Evolutionary conservation across 1,140 invertebrate genomes (phyloP).

Genomic region (Muscidifurax raptorellus): DNA sequence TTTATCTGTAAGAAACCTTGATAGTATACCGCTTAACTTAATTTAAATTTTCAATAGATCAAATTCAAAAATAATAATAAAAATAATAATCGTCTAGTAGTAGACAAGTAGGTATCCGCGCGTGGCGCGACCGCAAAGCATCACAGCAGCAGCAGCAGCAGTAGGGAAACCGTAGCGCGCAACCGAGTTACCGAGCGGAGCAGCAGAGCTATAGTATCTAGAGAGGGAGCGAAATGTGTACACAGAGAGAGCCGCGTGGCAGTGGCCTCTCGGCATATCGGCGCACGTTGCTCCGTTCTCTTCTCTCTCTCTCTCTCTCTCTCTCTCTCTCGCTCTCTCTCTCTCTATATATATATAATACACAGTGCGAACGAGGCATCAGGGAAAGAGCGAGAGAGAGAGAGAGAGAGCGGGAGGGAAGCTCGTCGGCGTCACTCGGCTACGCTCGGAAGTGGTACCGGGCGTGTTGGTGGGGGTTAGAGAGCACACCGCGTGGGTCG

Average conservation of each 20-base stretch:
- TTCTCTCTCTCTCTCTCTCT: background rate
- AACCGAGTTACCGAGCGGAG: background rate
- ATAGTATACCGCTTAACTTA: too few species aligned
- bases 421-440: conserved; percentile 5
- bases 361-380: background rate
- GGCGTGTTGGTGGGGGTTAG: background rate
- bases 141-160: background rate
- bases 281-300: conserved; percentile 28
- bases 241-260: conserved; percentile 43
- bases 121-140: background rate
- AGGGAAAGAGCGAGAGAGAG: too few species aligned
- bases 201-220: background rate
- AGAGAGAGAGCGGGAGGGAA: background rate
- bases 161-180: background rate
- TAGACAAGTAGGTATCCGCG: too few species aligned
- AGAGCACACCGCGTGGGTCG: conserved; percentile 54
- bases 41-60: too few species aligned
- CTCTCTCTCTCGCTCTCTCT: too few species aligned
- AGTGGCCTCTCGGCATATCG: conserved; percentile 41
- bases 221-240: background rate
- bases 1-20: background rate
- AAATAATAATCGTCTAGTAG: too few species aligned
- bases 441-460: background rate
- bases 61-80: too few species aligned
- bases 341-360: too few species aligned